Evolutionary conservation across 2,888 invertebrate genomes (phyloP).

Genomic region (Bedellia somnulentella): DNA sequence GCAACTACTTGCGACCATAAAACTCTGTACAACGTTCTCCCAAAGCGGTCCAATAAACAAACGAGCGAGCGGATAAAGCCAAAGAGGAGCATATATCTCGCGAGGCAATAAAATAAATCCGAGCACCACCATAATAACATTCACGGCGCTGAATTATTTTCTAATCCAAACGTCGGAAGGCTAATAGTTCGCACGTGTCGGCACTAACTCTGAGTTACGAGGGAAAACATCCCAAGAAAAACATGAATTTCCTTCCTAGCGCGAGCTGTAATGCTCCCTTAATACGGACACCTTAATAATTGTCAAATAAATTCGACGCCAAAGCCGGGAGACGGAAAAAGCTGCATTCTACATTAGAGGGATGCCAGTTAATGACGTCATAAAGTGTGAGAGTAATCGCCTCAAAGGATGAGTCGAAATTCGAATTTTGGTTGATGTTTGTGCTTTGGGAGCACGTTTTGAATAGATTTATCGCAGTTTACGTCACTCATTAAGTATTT

Average conservation of each 20-base stretch:
- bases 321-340: conserved; percentile 20
- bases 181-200: conserved; percentile 59
- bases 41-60: conserved; percentile 40
- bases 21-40: conserved; percentile 36
- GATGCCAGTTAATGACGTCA: conserved; percentile 36
- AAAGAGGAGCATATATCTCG: conserved; percentile 48
- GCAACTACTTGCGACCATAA: conserved; percentile 29
- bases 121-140: conserved; percentile 51
- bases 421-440: conserved; percentile 5
- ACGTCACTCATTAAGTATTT: no score
- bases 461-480: neutral
- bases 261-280: conserved; percentile 16
- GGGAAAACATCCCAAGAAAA: conserved; percentile 53
- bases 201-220: conserved; percentile 43
- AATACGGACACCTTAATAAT: conserved; percentile 58
- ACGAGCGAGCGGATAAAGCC: conserved; percentile 43
- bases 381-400: conserved; percentile 21
- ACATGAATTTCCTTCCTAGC: conserved; percentile 41
- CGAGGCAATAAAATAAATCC: conserved; percentile 55
- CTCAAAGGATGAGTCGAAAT: conserved; percentile 1
- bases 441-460: no score
- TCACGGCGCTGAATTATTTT: conserved; percentile 57
- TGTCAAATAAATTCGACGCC: conserved; percentile 49
- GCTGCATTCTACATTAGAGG: conserved; percentile 23
- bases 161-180: conserved; percentile 49